Evolutionary conservation across 1,140 invertebrate genomes (phyloP).

Genomic region (Temnothorax nylanderi): DNA sequence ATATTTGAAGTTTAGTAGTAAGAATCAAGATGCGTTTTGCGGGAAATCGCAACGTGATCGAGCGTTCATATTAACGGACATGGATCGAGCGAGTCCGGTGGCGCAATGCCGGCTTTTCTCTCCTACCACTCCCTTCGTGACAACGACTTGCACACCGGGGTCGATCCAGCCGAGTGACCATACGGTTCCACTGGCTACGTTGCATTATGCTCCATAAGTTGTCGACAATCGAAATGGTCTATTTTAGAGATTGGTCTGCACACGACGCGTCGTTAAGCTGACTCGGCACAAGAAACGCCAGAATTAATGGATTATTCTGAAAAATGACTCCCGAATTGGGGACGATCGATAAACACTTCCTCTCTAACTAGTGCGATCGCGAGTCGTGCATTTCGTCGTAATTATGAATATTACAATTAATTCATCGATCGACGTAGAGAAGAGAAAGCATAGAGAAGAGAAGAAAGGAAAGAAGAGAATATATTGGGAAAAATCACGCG

Average conservation of each 20-base stretch:
- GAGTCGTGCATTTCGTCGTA: background rate
- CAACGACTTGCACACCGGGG: constrained; percentile 54
- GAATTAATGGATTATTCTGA: constrained; percentile 13
- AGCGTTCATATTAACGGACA: constrained; percentile 49
- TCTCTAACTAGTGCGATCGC: background rate
- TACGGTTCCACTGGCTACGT: constrained; percentile 15
- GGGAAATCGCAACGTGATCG: constrained; percentile 53
- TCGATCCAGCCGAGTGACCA: constrained; percentile 31
- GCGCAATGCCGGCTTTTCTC: constrained; percentile 74
- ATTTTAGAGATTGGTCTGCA: background rate
- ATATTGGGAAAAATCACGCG: background rate
- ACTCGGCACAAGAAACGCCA: background rate
- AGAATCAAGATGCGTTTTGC: constrained; percentile 65
- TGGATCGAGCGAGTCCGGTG: constrained; percentile 40
- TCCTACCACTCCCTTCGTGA: constrained; percentile 58
- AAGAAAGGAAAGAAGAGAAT: background rate
- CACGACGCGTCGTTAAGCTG: background rate
- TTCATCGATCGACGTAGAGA: background rate
- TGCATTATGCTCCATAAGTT: background rate
- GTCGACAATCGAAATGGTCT: constrained; percentile 30
- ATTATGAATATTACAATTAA: background rate
- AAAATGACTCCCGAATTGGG: constrained; percentile 13
- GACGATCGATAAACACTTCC: background rate
- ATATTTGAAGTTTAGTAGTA: background rate
- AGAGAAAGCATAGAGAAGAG: too few species aligned